Evolutionary conservation across 2,888 invertebrate genomes (phyloP), one percentile per base, ranked within the genome.

Genomic region (Drosophila koepferae): DNA sequence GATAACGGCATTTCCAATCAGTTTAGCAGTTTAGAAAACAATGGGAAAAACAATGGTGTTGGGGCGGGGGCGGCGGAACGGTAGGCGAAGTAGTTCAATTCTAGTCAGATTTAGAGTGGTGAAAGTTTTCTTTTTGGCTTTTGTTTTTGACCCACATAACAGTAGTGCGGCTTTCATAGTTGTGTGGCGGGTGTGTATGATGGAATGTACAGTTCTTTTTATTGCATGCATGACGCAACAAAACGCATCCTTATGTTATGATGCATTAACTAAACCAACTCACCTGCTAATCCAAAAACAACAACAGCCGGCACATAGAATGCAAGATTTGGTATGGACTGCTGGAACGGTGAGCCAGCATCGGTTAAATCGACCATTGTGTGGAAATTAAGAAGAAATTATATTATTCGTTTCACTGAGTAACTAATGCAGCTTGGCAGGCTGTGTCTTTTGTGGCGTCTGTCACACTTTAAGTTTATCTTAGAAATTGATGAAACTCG

Each of bases 281-380:
- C 94, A 98, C 98, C 96, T 93, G 97, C 95, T 91, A 98, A 94
- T 81, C 96, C 95, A 81, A 96, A 94, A 83, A 97, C 96, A 80
- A 98, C 95, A 82, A 97, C 95, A 60, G 96, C 97, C 82, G 98
- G 97, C 87, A 98, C 91, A 85, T 98, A 96, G 93, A 98, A 98
- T 81, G 98, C 97, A 49, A 95, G 94, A 93, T 98, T 97, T 77
- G 97, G 97, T 94, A 98, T 97, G 81, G 97, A 97, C 93, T 97
- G 97, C 92, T 97, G 97, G 89, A 97, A 95, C 0, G 96, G 97
- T 85, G 97, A 97, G 70, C 96, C 95, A 55, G 96, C 96, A 28
- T 96, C 96, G 73, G 96, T 95, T 89, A 97, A 94, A 93, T 98
- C 97, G 77, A 97, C 97, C 98, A 98, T 98, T 92, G 92, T 94